Evolutionary conservation across 1,140 invertebrate genomes (phyloP).

Genomic region (Drosophila sechellia): DNA sequence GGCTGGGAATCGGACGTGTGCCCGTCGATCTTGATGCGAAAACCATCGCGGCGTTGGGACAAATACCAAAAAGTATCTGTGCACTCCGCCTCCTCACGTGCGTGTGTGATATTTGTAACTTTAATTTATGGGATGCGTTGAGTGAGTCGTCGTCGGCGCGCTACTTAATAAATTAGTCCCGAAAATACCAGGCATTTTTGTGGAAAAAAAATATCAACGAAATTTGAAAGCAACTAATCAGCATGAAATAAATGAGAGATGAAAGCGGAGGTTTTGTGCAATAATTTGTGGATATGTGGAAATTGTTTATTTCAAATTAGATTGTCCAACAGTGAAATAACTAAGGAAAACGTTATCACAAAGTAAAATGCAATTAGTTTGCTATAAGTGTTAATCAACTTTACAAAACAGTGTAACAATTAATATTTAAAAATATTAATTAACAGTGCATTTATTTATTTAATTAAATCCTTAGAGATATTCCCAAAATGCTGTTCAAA

Average conservation of each 20-base stretch:
- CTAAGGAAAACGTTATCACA: too few species aligned
- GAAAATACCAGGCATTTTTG: conserved; percentile 61
- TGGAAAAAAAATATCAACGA: conserved; percentile 44
- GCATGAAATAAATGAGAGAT: conserved; percentile 37
- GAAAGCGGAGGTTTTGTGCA: conserved; percentile 40
- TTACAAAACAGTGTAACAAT: too few species aligned
- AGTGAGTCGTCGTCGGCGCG: conserved; percentile 48
- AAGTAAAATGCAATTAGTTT: too few species aligned
- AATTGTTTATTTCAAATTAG: conserved; percentile 23
- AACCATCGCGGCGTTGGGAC: conserved; percentile 50
- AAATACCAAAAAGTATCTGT: conserved; percentile 21
- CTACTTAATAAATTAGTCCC: conserved; percentile 66
- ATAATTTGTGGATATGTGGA: conserved; percentile 54
- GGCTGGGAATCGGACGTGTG: conserved; percentile 59
- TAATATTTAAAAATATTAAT: too few species aligned
- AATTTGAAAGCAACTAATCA: conserved; percentile 65
- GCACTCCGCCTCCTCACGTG: conserved; percentile 25
- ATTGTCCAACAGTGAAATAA: not conserved
- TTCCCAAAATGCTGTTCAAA: not conserved
- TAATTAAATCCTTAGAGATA: too few species aligned
- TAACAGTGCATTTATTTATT: too few species aligned
- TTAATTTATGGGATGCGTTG: conserved; percentile 70
- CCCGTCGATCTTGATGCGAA: conserved; percentile 44
- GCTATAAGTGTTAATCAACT: too few species aligned
- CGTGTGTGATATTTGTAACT: conserved; percentile 53